A percentile compares a stretch with the other conserved stretches of the same genome.
These are phyloP conservation scores for Diarsia mendica DNA, from an alignment of 2,888 invertebrate species.

Conservation along the genomic window DNA sequence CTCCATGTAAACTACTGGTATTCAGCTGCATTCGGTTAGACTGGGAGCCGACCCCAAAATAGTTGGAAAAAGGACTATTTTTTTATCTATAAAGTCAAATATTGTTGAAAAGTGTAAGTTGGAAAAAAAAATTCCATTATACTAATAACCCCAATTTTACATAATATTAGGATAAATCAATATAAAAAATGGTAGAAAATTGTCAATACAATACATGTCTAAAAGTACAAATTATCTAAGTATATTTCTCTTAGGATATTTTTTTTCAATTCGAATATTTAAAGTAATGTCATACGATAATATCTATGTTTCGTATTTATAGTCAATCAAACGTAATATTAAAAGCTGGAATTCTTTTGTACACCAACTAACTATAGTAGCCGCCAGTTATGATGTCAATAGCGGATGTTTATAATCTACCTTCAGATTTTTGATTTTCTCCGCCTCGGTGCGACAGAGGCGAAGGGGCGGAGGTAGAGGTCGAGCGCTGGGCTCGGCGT, in stretches of 20 bases:
- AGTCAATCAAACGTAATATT: slow-evolving; percentile 16
- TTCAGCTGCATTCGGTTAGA: not conserved
- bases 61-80: too few species aligned
- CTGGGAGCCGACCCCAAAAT: slow-evolving; percentile 1
- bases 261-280: slow-evolving; percentile 32
- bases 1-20: not conserved
- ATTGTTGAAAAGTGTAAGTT: too few species aligned
- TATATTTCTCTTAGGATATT: slow-evolving; percentile 43
- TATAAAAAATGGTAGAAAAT: slow-evolving; percentile 56
- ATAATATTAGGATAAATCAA: slow-evolving; percentile 29
- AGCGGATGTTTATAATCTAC: too few species aligned
- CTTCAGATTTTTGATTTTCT: too few species aligned
- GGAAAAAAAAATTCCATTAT: not conserved
- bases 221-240: slow-evolving; percentile 52
- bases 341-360: not conserved
- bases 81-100: not conserved
- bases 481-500: too few species aligned
- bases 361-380: not conserved
- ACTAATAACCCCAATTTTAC: slow-evolving; percentile 1
- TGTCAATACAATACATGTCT: slow-evolving; percentile 40
- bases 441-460: too few species aligned
- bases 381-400: too few species aligned
- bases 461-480: too few species aligned
- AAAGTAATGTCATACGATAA: slow-evolving; percentile 26
- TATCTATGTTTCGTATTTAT: slow-evolving; percentile 41